These are phyloP conservation scores for Girardinus metallicus DNA, from an alignment of 2,797 vertebrate species.

Conservation along the genomic window DNA sequence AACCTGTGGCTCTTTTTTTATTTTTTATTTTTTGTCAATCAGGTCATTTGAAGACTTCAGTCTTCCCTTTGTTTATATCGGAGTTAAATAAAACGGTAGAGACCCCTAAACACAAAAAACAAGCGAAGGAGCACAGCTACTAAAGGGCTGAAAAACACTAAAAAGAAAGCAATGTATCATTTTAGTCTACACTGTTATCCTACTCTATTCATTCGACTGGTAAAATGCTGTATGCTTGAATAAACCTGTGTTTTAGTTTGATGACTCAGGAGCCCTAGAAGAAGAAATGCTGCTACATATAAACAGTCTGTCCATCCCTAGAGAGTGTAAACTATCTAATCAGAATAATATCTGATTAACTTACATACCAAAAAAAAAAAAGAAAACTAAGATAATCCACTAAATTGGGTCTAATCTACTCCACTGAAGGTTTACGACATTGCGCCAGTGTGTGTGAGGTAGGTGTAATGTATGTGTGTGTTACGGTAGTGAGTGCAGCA, in stretches of 20 bases:
- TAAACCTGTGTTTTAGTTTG: slow-evolving; percentile 54
- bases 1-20: neutral
- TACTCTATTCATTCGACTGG: slow-evolving; percentile 83
- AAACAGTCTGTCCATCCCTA: slow-evolving; percentile 56
- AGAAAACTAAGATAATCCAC: neutral
- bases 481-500: slow-evolving; percentile 68
- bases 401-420: slow-evolving; percentile 40
- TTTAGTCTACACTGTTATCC: slow-evolving; percentile 70
- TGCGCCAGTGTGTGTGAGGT: slow-evolving; percentile 24
- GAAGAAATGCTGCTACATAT: slow-evolving; percentile 71
- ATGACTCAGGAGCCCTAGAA: slow-evolving; percentile 63
- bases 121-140: neutral
- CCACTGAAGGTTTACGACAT: slow-evolving; percentile 36
- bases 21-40: neutral
- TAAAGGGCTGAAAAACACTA: slow-evolving; percentile 29
- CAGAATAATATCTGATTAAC: slow-evolving; percentile 29
- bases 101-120: slow-evolving; percentile 7
- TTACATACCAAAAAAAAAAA: slow-evolving; percentile 33
- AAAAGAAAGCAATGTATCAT: slow-evolving; percentile 68
- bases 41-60: neutral
- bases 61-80: neutral
- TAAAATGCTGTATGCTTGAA: slow-evolving; percentile 79
- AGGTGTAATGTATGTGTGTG: slow-evolving; percentile 35
- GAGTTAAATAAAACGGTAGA: neutral
- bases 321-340: slow-evolving; percentile 39